Base-by-base conservation (phyloP, 2,113 vertebrate species). In the Esox niger region DNA sequence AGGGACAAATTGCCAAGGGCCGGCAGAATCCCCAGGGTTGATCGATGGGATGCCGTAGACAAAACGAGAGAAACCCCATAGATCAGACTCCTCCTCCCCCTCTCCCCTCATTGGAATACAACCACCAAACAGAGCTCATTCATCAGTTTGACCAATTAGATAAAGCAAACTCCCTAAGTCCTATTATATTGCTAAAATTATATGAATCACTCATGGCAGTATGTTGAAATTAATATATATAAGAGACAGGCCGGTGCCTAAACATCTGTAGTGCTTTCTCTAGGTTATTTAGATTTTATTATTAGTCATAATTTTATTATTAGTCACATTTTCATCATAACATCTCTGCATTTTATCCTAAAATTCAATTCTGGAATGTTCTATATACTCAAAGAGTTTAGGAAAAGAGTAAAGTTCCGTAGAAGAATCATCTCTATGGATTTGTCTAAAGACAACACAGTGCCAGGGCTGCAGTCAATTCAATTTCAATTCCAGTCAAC, bases 91-190 rank as follows among this genome's bases (percentile, higher is more conserved):
- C 56, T 25, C 17, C n/a, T 6, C 59, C 13, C n/a, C 21, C 66
- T 29, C 17, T 59, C 33, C 32, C 73, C 38, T 38, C 38, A 6
- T 26, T 47, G 60, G 85, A 84, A 81, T 86, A 68, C 27, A 26
- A 82, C 71, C 79, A 68, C 5, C 38, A 43, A 10, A 43, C 62
- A 67, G 75, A 90, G 83, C 84, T 91, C 87, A 91, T 92, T 91
- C 90, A 89, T 91, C 89, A 91, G 82, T 81, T 69, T 78, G 78
- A 81, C 84, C 89, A 90, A 91, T 92, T 91, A 90, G 84, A 87
- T 91, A 89, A 91, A 91, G 88, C 86, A 84, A 90, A 90, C 87
- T 88, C 77, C 86, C 82, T 68, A 69, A 86, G 88, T 87, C 81
- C 79, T 87, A 68, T 85, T 89, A 83, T 84, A 87, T 87, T 84